phyloP scores from a whole-genome alignment of 2,113 vertebrate species.

The Oreochromis spilurus region DNA sequence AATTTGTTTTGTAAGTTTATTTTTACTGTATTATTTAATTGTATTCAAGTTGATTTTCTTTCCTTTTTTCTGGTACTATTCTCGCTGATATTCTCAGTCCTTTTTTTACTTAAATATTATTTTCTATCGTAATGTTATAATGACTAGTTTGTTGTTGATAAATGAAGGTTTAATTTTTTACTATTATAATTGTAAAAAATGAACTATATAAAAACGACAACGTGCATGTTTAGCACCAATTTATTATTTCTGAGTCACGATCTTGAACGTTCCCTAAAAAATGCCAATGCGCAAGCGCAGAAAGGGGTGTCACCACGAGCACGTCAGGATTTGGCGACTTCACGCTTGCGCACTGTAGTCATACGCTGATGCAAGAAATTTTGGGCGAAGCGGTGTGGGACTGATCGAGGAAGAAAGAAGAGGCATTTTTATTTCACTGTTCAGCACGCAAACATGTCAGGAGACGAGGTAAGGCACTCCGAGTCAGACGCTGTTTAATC shows the following conservation, averaged over 20 bases:
- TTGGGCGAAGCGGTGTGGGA: constrained; percentile 7
- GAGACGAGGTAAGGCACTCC: constrained; percentile 70
- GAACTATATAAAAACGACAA: too few species aligned
- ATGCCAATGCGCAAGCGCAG: neutral
- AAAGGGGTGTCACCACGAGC: constrained; percentile 9
- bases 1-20: neutral
- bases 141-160: neutral
- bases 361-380: constrained; percentile 73
- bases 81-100: neutral
- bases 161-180: neutral
- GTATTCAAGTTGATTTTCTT: neutral
- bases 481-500: rapidly evolving
- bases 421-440: neutral
- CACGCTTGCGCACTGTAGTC: constrained; percentile 46
- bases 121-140: neutral
- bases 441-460: constrained; percentile 66
- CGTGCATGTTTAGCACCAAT: neutral
- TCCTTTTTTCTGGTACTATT: neutral
- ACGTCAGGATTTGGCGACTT: constrained; percentile 13
- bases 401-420: neutral
- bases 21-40: neutral
- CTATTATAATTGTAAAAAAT: neutral
- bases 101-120: neutral
- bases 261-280: neutral
- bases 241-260: neutral